Conservation (phyloP, 2,888 invertebrate genomes). For the Diloba caeruleocephala region DNA sequence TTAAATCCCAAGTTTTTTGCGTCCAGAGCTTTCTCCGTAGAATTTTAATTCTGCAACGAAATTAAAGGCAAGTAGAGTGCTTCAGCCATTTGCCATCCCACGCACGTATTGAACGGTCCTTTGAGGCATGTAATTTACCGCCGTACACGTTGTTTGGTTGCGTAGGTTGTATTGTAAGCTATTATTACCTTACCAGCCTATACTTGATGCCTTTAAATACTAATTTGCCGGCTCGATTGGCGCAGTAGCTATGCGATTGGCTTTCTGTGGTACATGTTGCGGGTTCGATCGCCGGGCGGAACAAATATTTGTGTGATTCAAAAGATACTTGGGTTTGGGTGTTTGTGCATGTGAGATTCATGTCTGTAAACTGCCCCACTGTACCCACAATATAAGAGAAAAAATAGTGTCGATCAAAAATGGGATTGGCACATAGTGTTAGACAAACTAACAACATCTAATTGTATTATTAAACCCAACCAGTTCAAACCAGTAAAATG, state of each 20-base stretch:
- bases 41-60: neutral
- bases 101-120: neutral
- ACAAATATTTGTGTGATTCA: too few relatives aligned
- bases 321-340: too few relatives aligned
- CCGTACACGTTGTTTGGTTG: neutral
- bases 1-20: too few relatives aligned
- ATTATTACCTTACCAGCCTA: conserved; percentile 7
- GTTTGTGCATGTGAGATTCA: too few relatives aligned
- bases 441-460: neutral
- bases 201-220: conserved; percentile 2
- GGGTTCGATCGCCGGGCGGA: too few relatives aligned
- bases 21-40: neutral
- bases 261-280: too few relatives aligned
- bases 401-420: neutral
- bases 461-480: conserved; percentile 4
- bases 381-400: too few relatives aligned
- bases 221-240: too few relatives aligned
- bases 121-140: neutral
- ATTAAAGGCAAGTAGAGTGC: neutral
- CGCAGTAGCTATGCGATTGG: too few relatives aligned
- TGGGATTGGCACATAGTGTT: neutral
- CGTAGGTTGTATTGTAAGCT: conserved; percentile 13
- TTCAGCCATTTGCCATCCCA: conserved; percentile 1
- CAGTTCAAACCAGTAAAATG: conserved; percentile 3
- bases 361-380: too few relatives aligned